Base-by-base conservation (phyloP, 1,140 invertebrate species). In the Drosophila sp. region DNA sequence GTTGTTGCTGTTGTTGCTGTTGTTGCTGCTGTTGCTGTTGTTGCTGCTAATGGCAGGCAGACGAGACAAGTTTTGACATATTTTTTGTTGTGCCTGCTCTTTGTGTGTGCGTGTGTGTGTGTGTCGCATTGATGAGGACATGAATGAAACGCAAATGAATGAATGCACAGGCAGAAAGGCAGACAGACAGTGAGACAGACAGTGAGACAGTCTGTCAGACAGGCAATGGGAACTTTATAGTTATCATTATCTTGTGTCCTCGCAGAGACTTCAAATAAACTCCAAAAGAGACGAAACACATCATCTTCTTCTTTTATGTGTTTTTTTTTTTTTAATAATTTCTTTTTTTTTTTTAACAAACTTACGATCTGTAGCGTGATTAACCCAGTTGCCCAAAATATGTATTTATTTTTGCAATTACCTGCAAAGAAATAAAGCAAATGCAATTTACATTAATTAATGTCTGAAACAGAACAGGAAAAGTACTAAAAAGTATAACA, bases 41-140 rank as follows among this genome's bases (percentile, higher is more conserved):
- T 36, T 63, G 66, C 76, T 84, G 82, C 81, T 86, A 86, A 86
- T 86, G 82, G 82, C 82, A 87, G 82, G 86, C 82, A 87, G 82
- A 89, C 83, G 78, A 87, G 82, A 87, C 82, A 87, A 87, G 82
- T 87, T 87, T 87, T 87, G 82, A 87, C 82, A 87, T 87, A 89
- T 82, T 87, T 89, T 82, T 80, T 76, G 72, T 63, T 61, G 50
- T 66, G 51, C 41, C 40, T 61, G 13, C 34, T 48, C 29, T 40
- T 51, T 50, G 50, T 43, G 67, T 71, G 59, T 38, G 53, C 21
- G 13, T 46, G 50, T 51, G 45, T 63, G 53, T 53, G 56, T 53
- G 56, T 59, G 48, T 36, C 64, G 50, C 72, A 69, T 69, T 75
- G 61, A 72, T 70, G 61, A 78, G 78, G 59, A 81, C 82, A 87